A percentile compares a stretch with the other conserved stretches of the same genome.
Conservation (phyloP, 2,888 invertebrate genomes). For the Plagodis pulveraria region DNA sequence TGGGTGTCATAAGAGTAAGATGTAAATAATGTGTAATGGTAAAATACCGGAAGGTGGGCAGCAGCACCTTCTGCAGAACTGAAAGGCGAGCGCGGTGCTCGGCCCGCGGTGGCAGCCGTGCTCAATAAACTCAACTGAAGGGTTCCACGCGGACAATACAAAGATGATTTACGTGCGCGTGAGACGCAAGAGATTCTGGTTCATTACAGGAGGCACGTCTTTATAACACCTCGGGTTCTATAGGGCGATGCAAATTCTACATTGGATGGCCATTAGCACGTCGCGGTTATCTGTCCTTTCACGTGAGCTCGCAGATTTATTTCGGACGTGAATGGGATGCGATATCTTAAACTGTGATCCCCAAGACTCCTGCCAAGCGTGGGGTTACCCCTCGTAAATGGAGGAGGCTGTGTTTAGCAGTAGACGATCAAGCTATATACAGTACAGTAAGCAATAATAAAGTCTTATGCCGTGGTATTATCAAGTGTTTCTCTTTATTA, state of each 20-base stretch:
- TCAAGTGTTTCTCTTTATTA: no score
- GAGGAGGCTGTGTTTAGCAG: no score
- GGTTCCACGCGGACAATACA: constrained; percentile 11
- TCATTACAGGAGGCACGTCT: constrained; percentile 8
- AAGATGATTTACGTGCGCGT: constrained; percentile 8
- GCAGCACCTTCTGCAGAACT: no score
- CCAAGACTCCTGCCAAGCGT: no score
- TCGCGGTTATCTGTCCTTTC: constrained; percentile 2
- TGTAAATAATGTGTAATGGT: no score
- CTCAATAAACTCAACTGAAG: background rate
- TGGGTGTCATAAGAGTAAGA: no score
- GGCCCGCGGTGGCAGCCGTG: constrained; percentile 3
- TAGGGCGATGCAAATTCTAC: constrained; percentile 10
- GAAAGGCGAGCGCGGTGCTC: constrained; percentile 1
- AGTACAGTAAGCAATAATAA: no score
- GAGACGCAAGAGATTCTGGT: background rate
- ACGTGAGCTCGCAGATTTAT: constrained; percentile 12
- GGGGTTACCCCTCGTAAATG: no score
- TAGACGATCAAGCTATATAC: no score
- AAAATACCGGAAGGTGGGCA: no score
- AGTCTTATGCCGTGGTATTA: no score
- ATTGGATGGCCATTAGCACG: constrained; percentile 40
- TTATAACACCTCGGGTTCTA: constrained; percentile 10
- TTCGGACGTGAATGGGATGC: background rate
- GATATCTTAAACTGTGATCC: no score